A percentile compares a stretch with the other conserved stretches of the same genome.
Conservation (phyloP, 2,888 invertebrate genomes). For the Heteropelma amictum region DNA sequence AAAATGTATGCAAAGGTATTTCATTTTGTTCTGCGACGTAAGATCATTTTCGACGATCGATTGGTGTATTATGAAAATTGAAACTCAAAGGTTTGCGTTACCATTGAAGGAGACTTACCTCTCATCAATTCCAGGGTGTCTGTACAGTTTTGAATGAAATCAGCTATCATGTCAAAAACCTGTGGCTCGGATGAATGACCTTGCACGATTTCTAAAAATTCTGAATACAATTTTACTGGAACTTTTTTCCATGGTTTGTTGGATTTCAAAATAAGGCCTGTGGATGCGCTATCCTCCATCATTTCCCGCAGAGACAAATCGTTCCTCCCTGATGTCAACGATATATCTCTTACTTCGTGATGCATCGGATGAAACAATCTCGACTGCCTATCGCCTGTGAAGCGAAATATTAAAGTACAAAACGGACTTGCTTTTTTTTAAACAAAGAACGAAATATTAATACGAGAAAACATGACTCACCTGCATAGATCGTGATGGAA, state of each 20-base stretch:
- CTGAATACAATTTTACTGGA: slow-evolving; percentile 70
- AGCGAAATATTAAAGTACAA: neutral
- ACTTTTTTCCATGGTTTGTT: slow-evolving; percentile 72
- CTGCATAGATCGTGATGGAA: slow-evolving; percentile 62
- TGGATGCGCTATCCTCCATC: slow-evolving; percentile 73
- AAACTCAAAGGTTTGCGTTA: neutral
- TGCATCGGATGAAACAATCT: slow-evolving; percentile 52
- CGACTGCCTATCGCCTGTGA: slow-evolving; percentile 35
- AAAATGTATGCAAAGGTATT: too few relatives aligned
- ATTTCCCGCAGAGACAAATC: slow-evolving; percentile 70
- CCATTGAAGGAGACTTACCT: slow-evolving; percentile 60
- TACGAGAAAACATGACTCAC: slow-evolving; percentile 10
- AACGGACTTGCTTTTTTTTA: neutral
- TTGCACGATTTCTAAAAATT: slow-evolving; percentile 73
- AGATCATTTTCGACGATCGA: too few relatives aligned
- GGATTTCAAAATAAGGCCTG: slow-evolving; percentile 72
- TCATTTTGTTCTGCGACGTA: too few relatives aligned
- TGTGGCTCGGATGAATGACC: slow-evolving; percentile 75
- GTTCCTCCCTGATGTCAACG: slow-evolving; percentile 63
- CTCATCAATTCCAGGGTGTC: slow-evolving; percentile 80
- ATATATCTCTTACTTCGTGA: slow-evolving; percentile 67
- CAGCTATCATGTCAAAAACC: slow-evolving; percentile 82
- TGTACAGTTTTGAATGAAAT: slow-evolving; percentile 83
- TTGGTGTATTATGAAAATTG: too few relatives aligned
- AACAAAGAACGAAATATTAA: neutral